Evolutionary conservation across 2,113 vertebrate species (phyloP), one percentile per base, ranked within the genome.

Genomic region (Sinosuthora webbiana): DNA sequence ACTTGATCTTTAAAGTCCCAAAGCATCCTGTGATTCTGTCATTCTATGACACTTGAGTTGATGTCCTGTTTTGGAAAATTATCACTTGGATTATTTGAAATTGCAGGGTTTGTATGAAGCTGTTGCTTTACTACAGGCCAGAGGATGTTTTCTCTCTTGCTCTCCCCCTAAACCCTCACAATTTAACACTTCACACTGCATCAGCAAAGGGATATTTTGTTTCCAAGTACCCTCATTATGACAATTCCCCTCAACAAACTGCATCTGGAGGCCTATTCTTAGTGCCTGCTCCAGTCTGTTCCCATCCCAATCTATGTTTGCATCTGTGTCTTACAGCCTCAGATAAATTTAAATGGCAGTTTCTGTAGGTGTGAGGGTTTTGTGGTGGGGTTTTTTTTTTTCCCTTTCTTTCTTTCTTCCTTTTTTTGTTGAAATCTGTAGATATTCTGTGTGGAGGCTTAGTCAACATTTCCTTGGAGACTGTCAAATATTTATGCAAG

Each of bases 401-500:
- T n/a, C n/a, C 15, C 9, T 39, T 39, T 39, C 15, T 10, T 44
- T 20, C 7, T 15, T 35, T 49, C 73, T 15, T 1, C 9, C 6
- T 7, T 52, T 70, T 70, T 55, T 69, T 75, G 35, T 78, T 89
- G 69, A 90, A 90, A 64, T 95, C 85, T 64, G 87, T 14, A 93
- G 90, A 65, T 95, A 64, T 71, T 96, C 88, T 73, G 23, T 71
- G 78, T 92, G 79, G 89, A 94, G 56, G 90, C 92, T 97, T 88
- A 94, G 94, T 89, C 63, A 91, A 83, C 91, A 96, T 93, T 97
- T 97, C 90, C 95, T 97, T 95, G 94, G 92, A 90, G 78, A 87
- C 86, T 97, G 94, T 96, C 92, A 96, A 97, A 97, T 96, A 95
- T 97, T 97, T 97, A 97, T 93, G 93, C 82, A 87, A 90, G 95